phyloP scores from a whole-genome alignment of 2,797 vertebrate species.

The Pseudochirops cupreus region DNA sequence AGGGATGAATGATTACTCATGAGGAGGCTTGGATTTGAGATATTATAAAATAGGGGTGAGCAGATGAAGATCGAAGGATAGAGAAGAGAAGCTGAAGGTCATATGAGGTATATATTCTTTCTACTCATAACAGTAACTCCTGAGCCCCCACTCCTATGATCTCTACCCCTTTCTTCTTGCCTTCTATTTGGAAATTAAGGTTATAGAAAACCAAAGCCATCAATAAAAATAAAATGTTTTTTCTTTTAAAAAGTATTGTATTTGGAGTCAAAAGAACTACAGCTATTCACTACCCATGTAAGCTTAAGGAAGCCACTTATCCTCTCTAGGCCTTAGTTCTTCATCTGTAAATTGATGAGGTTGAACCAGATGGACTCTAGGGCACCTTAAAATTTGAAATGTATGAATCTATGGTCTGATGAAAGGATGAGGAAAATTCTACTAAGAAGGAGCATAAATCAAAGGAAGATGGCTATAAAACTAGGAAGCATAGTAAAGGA shows the following conservation, averaged over 20 bases:
- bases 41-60: conserved; percentile 37
- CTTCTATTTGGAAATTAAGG: background rate
- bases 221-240: background rate
- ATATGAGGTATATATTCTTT: background rate
- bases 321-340: background rate
- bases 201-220: background rate
- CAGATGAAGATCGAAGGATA: background rate
- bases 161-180: background rate
- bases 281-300: background rate
- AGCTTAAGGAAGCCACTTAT: background rate
- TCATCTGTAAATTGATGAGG: background rate
- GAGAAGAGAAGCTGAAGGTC: background rate
- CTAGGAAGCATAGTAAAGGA: no score
- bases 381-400: no score
- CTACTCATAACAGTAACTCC: background rate
- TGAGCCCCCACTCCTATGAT: background rate
- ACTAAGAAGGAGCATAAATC: no score
- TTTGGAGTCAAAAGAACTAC: background rate
- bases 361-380: background rate
- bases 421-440: no score
- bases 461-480: no score
- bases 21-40: background rate
- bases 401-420: no score
- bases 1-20: background rate
- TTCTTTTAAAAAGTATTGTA: background rate